Conservation (phyloP, 2,113 vertebrate genomes). For the Noctilio leporinus region DNA sequence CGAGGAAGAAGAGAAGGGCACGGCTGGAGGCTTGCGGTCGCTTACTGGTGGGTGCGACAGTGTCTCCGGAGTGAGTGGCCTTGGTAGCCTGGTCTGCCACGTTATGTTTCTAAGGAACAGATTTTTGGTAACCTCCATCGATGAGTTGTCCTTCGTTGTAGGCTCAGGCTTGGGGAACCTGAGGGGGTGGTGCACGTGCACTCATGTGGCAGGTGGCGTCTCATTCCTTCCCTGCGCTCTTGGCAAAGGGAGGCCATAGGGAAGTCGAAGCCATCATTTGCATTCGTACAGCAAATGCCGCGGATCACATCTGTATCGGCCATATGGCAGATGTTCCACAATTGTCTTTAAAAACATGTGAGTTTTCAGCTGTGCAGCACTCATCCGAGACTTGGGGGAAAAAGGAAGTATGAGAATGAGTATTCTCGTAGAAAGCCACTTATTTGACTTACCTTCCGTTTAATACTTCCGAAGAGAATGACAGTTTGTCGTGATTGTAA, state of each 20-base stretch:
- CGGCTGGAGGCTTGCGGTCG: rapidly evolving
- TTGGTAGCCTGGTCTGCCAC: rapidly evolving
- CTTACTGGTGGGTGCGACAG: rapidly evolving
- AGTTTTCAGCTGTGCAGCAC: background rate
- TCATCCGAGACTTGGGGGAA: background rate
- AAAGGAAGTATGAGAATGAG: background rate
- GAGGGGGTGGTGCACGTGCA: rapidly evolving
- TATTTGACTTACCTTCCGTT: background rate
- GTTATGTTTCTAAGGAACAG: background rate
- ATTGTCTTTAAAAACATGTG: background rate
- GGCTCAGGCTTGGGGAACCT: background rate
- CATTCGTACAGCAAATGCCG: background rate
- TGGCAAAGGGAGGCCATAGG: background rate
- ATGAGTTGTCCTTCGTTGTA: background rate
- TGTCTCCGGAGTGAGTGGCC: rapidly evolving
- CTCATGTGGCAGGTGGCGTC: rapidly evolving
- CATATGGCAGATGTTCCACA: background rate
- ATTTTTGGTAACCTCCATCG: rapidly evolving
- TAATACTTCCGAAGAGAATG: background rate
- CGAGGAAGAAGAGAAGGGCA: no score
- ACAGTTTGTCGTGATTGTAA: background rate
- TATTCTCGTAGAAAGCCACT: background rate
- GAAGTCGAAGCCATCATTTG: background rate
- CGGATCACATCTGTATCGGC: background rate
- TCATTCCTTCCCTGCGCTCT: background rate